These are phyloP conservation scores for Chaenocephalus aceratus DNA, from an alignment of 2,113 vertebrate genomes.

Conservation along the genomic window DNA sequence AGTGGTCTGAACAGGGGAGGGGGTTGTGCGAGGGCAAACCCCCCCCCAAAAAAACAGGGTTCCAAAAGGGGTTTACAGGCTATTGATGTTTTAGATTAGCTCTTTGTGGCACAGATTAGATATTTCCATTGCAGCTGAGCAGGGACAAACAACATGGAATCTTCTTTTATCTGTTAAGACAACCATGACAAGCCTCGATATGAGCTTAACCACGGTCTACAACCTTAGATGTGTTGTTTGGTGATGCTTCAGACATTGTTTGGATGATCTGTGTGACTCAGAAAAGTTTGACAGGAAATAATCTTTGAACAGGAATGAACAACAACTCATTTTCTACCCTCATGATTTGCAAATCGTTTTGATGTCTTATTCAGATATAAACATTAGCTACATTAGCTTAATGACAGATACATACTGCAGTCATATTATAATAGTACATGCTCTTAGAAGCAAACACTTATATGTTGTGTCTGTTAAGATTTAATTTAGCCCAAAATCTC, in stretches of 20 bases:
- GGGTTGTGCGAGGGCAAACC: constrained; percentile 23
- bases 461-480: not conserved
- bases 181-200: constrained; percentile 37
- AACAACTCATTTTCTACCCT: not conserved
- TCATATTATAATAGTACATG: not conserved
- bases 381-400: not conserved
- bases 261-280: not conserved
- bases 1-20: constrained; percentile 12
- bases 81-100: constrained; percentile 56
- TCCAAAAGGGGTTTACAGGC: constrained; percentile 40
- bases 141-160: constrained; percentile 36
- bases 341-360: not conserved
- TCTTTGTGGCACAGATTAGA: constrained; percentile 57
- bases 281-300: not conserved
- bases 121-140: constrained; percentile 37
- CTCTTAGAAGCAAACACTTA: not conserved
- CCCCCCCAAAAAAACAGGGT: constrained; percentile 33
- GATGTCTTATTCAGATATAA: not conserved
- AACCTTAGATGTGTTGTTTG: constrained; percentile 7
- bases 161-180: constrained; percentile 46
- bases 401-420: not conserved
- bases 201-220: constrained; percentile 3
- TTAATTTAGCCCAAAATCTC: not conserved
- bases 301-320: not conserved
- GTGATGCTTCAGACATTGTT: not conserved